A percentile compares a stretch with the other conserved stretches of the same genome.
These are phyloP conservation scores for Drosophila robusta DNA, from an alignment of 2,888 invertebrate species.

Conservation along the genomic window DNA sequence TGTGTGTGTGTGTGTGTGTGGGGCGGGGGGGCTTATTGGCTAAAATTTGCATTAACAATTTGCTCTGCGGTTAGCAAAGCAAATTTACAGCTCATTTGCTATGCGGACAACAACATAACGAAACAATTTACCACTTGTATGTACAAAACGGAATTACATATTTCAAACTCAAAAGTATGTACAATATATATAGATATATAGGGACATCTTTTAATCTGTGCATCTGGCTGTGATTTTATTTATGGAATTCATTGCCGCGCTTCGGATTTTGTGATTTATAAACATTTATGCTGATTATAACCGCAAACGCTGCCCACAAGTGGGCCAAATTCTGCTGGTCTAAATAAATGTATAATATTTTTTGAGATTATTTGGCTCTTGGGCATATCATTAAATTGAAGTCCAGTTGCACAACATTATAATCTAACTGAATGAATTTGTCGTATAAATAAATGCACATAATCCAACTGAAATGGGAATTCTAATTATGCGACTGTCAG, in stretches of 20 bases:
- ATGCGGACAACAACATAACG: constrained; percentile 31
- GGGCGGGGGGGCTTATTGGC: constrained; percentile 42
- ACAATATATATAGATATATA: background rate
- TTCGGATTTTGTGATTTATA: constrained; percentile 24
- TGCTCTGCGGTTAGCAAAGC: constrained; percentile 21
- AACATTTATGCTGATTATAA: background rate
- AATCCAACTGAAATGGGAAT: constrained; percentile 1
- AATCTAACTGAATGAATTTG: constrained; percentile 20
- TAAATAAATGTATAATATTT: constrained; percentile 34
- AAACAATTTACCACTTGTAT: constrained; percentile 15
- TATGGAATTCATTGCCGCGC: constrained; percentile 59
- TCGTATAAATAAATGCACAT: constrained; percentile 20
- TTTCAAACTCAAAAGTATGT: constrained; percentile 2
- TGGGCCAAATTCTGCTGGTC: background rate
- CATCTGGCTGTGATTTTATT: constrained; percentile 45
- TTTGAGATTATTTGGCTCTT: background rate
- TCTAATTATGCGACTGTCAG: background rate
- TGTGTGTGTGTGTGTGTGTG: too few relatives aligned
- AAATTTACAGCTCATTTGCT: constrained; percentile 52
- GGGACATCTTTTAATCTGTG: background rate
- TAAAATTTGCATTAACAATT: constrained; percentile 52
- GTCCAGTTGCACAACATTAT: background rate
- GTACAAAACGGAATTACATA: constrained; percentile 5
- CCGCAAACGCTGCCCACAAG: background rate
- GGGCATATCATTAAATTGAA: background rate